Base-by-base conservation (phyloP, 1,140 invertebrate genomes). In the Tenebrio molitor region DNA sequence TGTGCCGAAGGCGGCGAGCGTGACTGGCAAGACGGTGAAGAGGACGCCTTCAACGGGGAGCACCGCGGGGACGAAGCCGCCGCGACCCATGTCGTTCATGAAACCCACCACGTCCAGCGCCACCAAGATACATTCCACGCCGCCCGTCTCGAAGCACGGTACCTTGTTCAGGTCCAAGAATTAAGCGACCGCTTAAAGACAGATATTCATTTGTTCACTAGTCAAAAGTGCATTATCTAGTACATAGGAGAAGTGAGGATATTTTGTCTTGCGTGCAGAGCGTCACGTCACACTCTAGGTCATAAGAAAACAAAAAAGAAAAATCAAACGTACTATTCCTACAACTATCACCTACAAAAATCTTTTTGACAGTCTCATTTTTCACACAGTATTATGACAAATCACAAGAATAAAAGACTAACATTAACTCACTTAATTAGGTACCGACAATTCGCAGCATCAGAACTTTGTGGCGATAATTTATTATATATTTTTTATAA, bases 41-140 rank as follows among this genome's bases (percentile, higher is more conserved):
- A 39, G 76, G 6, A 69, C 69, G 0, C 63, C 39, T 53, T 76
- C 76, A 2, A 71, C 16, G 7, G 70, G 62, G 21, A 71, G 44
- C 39, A 72, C 71, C 10, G 25, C 64, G 2, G 42, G 39, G 12
- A 75, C 21, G 12, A 73, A 42, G 14, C 79, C 79, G n/a, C 81
- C 80, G 12, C 63, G 77, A 19, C 75, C 78, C 0, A 73, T 73
- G 44, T 78, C 78, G 15, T 83, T 83, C 41, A 83, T 83, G 82
- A 83, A 83, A 73, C 82, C 82, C 0, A 83, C 82, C 3, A 79
- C 82, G 1, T 74, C 82, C 5, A 83, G 82, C 63, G 53, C 80
- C 1, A 82, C 82, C 0, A 83, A 82, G 71, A 77, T 77, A 17
- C 76, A 66, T 34, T 62, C 69, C 8, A 58, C 23, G 10, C 8